Conservation (phyloP, 2,797 vertebrate genomes). For the Oophaga sylvatica region DNA sequence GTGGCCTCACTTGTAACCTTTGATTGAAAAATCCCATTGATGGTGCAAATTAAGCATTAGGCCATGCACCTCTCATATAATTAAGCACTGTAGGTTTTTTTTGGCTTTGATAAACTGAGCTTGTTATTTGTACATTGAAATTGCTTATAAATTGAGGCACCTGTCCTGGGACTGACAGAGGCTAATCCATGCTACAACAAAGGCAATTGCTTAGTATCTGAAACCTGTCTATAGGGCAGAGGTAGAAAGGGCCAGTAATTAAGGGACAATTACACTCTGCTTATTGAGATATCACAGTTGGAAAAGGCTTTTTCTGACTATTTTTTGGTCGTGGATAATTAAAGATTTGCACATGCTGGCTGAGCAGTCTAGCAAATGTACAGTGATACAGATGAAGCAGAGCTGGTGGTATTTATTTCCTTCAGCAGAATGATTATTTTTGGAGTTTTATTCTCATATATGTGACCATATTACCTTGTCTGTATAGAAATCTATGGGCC, state of each 20-base stretch:
- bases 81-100: slow-evolving; percentile 53
- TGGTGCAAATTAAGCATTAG: slow-evolving; percentile 59
- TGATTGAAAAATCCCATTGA: slow-evolving; percentile 54
- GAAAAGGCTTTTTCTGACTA: not conserved
- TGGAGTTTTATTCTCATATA: no score
- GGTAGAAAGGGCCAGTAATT: slow-evolving; percentile 37
- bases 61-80: slow-evolving; percentile 33
- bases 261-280: slow-evolving; percentile 19
- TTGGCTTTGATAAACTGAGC: slow-evolving; percentile 51
- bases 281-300: slow-evolving; percentile 27
- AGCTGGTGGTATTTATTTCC: not conserved
- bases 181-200: slow-evolving; percentile 44
- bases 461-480: no score
- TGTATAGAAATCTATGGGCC: no score
- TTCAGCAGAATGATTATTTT: no score
- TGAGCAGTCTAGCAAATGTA: not conserved
- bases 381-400: not conserved
- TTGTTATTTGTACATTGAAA: slow-evolving; percentile 50
- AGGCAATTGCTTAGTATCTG: slow-evolving; percentile 26
- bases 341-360: not conserved
- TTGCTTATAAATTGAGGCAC: slow-evolving; percentile 39
- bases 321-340: not conserved
- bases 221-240: slow-evolving; percentile 37
- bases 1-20: slow-evolving; percentile 46
- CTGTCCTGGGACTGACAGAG: slow-evolving; percentile 36